A percentile compares a stretch with the other conserved stretches of the same genome.
phyloP scores from a whole-genome alignment of 1,140 invertebrate species.

The Latrodectus geometricus region DNA sequence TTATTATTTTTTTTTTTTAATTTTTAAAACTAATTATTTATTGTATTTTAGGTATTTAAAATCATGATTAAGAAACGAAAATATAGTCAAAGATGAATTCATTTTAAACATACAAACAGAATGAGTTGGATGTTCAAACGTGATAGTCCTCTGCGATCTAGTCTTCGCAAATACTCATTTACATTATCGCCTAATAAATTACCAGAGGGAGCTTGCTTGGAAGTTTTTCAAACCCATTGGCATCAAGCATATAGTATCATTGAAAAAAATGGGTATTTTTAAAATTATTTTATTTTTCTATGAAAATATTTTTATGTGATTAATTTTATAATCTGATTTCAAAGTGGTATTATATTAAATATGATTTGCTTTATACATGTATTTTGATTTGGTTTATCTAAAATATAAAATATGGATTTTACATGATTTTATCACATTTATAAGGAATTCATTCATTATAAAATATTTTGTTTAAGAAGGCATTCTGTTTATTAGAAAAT shows the following conservation, averaged over 20 bases:
- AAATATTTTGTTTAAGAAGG: too few relatives aligned
- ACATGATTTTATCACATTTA: too few relatives aligned
- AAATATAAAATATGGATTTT: too few relatives aligned
- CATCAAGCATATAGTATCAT: slow-evolving; percentile 90
- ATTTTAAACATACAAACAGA: neutral
- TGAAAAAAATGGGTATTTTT: slow-evolving; percentile 72
- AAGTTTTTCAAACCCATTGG: slow-evolving; percentile 95
- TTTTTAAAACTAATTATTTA: too few relatives aligned
- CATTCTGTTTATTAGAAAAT: too few relatives aligned
- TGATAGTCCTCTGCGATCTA: slow-evolving; percentile 58
- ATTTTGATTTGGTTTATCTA: neutral
- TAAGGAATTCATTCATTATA: too few relatives aligned
- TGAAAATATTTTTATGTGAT: too few relatives aligned
- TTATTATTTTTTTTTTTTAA: too few relatives aligned
- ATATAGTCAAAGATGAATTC: neutral
- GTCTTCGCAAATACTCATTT: slow-evolving; percentile 53
- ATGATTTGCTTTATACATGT: too few relatives aligned
- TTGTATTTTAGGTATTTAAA: neutral
- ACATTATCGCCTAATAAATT: slow-evolving; percentile 23
- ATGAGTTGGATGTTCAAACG: slow-evolving; percentile 61
- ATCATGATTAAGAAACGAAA: slow-evolving; percentile 39
- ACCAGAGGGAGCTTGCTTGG: slow-evolving; percentile 72
- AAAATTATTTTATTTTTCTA: too few relatives aligned
- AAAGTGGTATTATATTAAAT: too few relatives aligned
- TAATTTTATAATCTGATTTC: neutral